Base-by-base conservation (phyloP, 2,113 vertebrate genomes). In the Megaleporinus macrocephalus region DNA sequence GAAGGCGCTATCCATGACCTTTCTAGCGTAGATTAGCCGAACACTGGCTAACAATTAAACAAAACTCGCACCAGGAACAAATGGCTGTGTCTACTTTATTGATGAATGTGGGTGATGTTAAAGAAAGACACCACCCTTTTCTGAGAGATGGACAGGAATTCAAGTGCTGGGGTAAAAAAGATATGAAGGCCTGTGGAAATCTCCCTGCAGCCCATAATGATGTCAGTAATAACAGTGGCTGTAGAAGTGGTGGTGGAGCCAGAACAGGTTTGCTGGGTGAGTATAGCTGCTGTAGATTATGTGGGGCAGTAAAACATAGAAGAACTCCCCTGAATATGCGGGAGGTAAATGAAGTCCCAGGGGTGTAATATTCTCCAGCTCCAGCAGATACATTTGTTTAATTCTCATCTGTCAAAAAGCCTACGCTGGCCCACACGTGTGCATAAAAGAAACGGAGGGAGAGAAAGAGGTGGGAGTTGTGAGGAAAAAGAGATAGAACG, bases 321-420 rank as follows among this genome's bases (percentile, higher is more conserved):
- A 90, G 89, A 92, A 92, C 90, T 92, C 92, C 89, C 66, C 86
- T 86, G 90, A 93, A 94, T 90, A 92, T 91, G 92, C 91, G 91
- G 91, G 93, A 93, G 93, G 92, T 94, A 94, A 94, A 94, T 93
- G 92, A 93, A 93, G 91, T 93, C 93, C 91, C 93, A 87, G 78
- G 85, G 90, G 93, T 87, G 89, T 93, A 92, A 93, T 93, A 92
- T 92, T 89, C 90, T 90, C 89, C 90, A 87, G 78, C 89, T 86
- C 76, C 82, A 65, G 75, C 63, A 80, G 85, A 86, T 84, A 87
- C 84, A 84, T 84, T 81, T 90, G 91, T 93, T 94, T 93, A 93
- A 89, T 93, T 92, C 91, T 88, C 89, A 89, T 89, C 93, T 93
- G 92, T 92, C 92, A 93, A 86, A 92, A 89, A 89, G 80, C 88